Conservation (phyloP, 2,797 vertebrate species). For the Clarias laeviceps region DNA sequence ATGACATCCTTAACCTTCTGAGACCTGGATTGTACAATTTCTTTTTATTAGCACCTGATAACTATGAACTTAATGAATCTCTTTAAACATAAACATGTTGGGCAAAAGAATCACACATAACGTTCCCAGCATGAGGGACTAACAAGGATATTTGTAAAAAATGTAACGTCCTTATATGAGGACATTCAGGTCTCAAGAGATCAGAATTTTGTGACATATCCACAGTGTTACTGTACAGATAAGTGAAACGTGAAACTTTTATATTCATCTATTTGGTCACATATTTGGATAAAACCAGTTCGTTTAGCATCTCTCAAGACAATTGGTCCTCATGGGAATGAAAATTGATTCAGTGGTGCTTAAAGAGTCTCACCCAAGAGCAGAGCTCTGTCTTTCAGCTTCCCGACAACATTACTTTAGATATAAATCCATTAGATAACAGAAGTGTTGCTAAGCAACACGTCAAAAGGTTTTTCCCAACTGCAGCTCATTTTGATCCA, state of each 20-base stretch:
- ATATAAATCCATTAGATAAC: slow-evolving; percentile 26
- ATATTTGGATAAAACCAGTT: neutral
- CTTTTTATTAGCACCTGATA: too few relatives aligned
- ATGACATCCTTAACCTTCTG: neutral
- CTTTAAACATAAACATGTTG: too few relatives aligned
- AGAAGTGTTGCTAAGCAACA: slow-evolving; percentile 24
- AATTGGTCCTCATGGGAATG: neutral
- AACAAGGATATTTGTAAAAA: too few relatives aligned
- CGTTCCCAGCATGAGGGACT: too few relatives aligned
- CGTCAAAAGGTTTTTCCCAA: neutral
- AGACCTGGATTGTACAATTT: too few relatives aligned
- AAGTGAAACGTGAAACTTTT: neutral
- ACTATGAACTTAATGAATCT: too few relatives aligned
- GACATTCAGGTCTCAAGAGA: too few relatives aligned
- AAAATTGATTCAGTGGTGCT: slow-evolving; percentile 1
- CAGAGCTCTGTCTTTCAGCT: slow-evolving; percentile 10
- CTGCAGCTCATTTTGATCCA: slow-evolving; percentile 16
- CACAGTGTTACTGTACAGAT: too few relatives aligned
- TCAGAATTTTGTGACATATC: too few relatives aligned
- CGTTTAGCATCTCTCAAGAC: neutral
- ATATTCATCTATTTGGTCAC: neutral
- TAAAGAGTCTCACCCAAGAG: slow-evolving; percentile 1
- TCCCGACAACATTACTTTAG: slow-evolving; percentile 16
- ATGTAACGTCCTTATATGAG: too few relatives aligned
- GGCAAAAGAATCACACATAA: too few relatives aligned